Conservation (phyloP, 2,797 vertebrate species). For the Kryptopterus vitreolus region DNA sequence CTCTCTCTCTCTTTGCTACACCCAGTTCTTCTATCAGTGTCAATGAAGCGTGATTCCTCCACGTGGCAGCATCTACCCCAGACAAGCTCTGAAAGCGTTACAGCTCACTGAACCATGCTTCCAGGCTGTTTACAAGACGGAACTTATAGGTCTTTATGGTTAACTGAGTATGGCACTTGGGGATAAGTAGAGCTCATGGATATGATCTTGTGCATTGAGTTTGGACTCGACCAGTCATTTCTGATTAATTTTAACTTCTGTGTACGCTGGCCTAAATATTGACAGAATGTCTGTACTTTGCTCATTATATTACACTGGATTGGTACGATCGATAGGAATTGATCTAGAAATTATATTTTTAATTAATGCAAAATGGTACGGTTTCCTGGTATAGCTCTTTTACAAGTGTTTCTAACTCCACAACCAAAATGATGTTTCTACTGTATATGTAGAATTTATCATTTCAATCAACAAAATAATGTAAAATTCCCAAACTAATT, state of each 20-base stretch:
- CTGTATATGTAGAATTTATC: background rate
- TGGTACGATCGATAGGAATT: background rate
- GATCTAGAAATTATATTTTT: background rate
- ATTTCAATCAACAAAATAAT: background rate
- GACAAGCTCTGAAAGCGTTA: constrained; percentile 18
- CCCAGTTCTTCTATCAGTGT: constrained; percentile 38
- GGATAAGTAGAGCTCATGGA: constrained; percentile 35
- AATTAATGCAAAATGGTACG: background rate
- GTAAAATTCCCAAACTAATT: background rate
- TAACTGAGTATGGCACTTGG: background rate
- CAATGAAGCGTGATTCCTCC: constrained; percentile 42
- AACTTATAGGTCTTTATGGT: constrained; percentile 39
- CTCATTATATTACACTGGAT: background rate
- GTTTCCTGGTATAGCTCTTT: background rate
- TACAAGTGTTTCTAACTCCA: background rate
- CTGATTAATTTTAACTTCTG: background rate
- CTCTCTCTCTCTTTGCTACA: constrained; percentile 19
- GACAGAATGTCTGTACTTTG: background rate
- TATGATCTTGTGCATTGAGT: background rate
- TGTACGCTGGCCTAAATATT: background rate
- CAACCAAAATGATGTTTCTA: background rate
- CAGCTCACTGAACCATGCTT: constrained; percentile 47
- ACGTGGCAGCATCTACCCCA: constrained; percentile 31
- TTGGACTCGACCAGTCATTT: constrained; percentile 23
- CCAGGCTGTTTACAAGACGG: constrained; percentile 38